Evolutionary conservation across 2,888 invertebrate species (phyloP), one percentile per base, ranked within the genome.

Genomic region (Cryptus armator): DNA sequence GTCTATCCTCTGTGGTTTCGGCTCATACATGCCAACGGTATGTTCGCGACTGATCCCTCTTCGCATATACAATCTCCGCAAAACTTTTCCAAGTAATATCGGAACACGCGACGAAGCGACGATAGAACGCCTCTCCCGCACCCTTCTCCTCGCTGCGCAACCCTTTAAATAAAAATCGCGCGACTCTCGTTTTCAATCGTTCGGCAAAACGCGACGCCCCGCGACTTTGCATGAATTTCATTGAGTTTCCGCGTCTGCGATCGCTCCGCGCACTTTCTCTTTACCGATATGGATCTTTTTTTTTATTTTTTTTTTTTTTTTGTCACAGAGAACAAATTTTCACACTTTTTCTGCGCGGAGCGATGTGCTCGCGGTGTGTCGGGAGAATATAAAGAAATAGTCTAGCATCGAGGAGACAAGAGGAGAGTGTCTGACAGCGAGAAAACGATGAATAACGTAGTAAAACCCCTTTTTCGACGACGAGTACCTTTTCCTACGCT

Each of bases 161-260:
- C 46, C 56, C 83, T 76, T 44, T 71, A 10, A 62, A 37, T 9
- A 16, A 72, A 71, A 71, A 74, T 66, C 74, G 75, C 56, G 74
- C 75, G 62, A 80, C 71, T 76, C 75, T 59, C 56, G 56, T 56
- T 75, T 77, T 75, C 79, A 71, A 76, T 84, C 80, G 75, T 70
- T 51, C 32, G 46, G 48, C 16, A 70, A 75, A 75, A 75, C 56
- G 32, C 46, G 71, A 62, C 44, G 43, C 70, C 64, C 24, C 37
- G 9, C 9, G 37, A 59, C 56, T 66, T 71, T 12, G 19, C 59
- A 62, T 56, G 56, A 74, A 75, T 74, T 79, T 51, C 67, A 68
- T 78, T 72, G 19, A 9, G 74, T 24, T 68, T 79, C 64, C 64
- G 14, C 46, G 53, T 70, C 71, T 66, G 76, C 71, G 59, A 77